phyloP scores from a whole-genome alignment of 2,113 vertebrate species.

The Myodes glareolus region DNA sequence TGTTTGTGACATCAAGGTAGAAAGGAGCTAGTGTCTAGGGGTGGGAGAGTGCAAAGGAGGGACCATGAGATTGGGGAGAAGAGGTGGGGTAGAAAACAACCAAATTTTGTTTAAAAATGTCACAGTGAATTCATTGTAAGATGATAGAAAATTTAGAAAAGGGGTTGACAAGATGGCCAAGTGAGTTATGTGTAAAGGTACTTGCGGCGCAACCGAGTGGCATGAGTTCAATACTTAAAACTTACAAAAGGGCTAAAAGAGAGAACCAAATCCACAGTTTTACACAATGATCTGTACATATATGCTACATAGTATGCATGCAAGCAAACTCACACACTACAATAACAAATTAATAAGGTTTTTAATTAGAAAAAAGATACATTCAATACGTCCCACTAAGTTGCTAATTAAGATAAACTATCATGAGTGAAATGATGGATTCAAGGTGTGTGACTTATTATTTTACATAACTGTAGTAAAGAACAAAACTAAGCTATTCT shows the following conservation, averaged over 20 bases:
- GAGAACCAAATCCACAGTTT: background rate
- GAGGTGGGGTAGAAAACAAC: background rate
- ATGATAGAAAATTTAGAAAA: background rate
- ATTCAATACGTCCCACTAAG: background rate
- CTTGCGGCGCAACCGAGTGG: background rate
- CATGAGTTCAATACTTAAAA: background rate
- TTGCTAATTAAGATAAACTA: background rate
- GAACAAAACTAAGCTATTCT: background rate
- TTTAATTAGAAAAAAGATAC: background rate
- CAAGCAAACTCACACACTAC: background rate
- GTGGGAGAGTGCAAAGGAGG: background rate
- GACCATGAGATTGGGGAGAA: too few relatives aligned
- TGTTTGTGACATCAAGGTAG: background rate
- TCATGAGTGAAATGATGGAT: background rate
- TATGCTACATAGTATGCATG: background rate
- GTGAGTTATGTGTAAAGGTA: background rate
- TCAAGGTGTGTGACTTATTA: background rate
- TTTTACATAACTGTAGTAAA: background rate
- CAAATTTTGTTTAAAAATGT: background rate
- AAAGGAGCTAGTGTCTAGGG: background rate
- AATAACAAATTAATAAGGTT: background rate
- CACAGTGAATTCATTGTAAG: background rate
- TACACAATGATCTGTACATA: background rate
- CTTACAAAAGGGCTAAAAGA: background rate
- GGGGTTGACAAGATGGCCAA: background rate